phyloP scores from a whole-genome alignment of 2,888 invertebrate genomes.

The Drosophila hamatofila region DNA sequence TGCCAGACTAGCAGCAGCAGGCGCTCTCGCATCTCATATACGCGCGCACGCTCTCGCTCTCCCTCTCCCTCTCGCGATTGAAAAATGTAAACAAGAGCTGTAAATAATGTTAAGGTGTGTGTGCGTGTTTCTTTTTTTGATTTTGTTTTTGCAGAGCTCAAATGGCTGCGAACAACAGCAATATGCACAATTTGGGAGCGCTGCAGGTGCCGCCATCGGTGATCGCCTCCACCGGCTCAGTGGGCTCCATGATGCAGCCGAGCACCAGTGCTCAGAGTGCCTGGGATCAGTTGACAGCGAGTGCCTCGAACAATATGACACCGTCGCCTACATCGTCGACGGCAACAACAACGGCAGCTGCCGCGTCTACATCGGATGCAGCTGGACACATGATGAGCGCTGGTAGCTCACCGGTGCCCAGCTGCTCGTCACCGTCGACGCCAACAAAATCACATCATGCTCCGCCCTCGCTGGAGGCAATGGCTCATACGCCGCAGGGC shows the following conservation, averaged over 20 bases:
- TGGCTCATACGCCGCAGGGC: slow-evolving; percentile 84
- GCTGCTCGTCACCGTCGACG: slow-evolving; percentile 83
- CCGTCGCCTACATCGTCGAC: slow-evolving; percentile 53
- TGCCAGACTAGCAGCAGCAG: slow-evolving; percentile 21
- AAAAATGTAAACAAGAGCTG: slow-evolving; percentile 55
- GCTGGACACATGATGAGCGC: slow-evolving; percentile 65
- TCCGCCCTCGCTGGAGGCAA: slow-evolving; percentile 79
- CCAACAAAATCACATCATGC: slow-evolving; percentile 82
- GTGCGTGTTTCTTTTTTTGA: slow-evolving; percentile 9
- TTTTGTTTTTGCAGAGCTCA: slow-evolving; percentile 44
- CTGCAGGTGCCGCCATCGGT: slow-evolving; percentile 74
- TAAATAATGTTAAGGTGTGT: slow-evolving; percentile 27
- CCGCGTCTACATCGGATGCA: slow-evolving; percentile 14
- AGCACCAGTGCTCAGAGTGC: slow-evolving; percentile 79
- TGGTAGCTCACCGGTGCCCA: slow-evolving; percentile 81
- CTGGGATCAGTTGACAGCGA: slow-evolving; percentile 85
- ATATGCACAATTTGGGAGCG: slow-evolving; percentile 68
- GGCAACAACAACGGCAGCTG: slow-evolving; percentile 19
- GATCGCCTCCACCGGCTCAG: slow-evolving; percentile 77
- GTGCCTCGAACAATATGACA: slow-evolving; percentile 68
- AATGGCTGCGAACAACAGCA: slow-evolving; percentile 81
- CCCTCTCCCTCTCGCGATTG: slow-evolving; percentile 36
- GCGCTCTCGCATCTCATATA: slow-evolving; percentile 21
- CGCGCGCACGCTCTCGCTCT: slow-evolving; percentile 20
- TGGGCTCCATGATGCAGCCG: slow-evolving; percentile 72